Percentiles rank a stretch among this genome's conserved stretches.
Evolutionary conservation across 2,113 vertebrate species (phyloP).

Genomic region (Strix aluco): DNA sequence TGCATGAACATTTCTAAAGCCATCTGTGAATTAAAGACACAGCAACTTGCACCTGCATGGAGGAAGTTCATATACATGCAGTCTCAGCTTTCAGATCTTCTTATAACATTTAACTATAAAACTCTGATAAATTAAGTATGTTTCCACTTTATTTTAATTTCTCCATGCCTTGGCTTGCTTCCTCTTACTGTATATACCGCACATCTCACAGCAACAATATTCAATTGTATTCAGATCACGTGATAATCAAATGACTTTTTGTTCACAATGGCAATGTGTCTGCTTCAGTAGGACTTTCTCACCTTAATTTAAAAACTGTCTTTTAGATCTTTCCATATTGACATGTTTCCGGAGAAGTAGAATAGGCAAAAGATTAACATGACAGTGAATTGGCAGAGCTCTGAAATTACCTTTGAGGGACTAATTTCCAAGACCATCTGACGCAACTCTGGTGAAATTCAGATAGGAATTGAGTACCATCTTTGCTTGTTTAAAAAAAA

Average conservation of each 20-base stretch:
- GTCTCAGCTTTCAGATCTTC: not conserved
- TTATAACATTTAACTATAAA: not conserved
- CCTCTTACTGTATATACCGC: not conserved
- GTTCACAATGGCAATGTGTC: not conserved
- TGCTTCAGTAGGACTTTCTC: not conserved
- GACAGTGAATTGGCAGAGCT: not conserved
- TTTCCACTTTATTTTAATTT: not conserved
- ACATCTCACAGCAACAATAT: not conserved
- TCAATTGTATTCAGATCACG: not conserved
- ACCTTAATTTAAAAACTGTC: not conserved
- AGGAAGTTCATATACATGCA: fast-evolving
- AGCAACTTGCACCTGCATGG: not conserved
- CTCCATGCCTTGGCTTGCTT: not conserved
- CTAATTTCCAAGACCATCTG: not conserved
- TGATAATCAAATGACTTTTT: not conserved
- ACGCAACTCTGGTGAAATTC: not conserved
- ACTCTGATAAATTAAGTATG: not conserved
- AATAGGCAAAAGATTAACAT: not conserved
- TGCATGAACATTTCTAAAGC: not conserved
- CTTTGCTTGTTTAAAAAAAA: not conserved
- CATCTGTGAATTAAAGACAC: not conserved
- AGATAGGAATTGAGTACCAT: not conserved
- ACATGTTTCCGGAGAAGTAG: not conserved
- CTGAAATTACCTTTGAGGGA: not conserved
- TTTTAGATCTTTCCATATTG: not conserved